Evolutionary conservation across 2,888 invertebrate species (phyloP).

Genomic region (Hedychridium roseum): DNA sequence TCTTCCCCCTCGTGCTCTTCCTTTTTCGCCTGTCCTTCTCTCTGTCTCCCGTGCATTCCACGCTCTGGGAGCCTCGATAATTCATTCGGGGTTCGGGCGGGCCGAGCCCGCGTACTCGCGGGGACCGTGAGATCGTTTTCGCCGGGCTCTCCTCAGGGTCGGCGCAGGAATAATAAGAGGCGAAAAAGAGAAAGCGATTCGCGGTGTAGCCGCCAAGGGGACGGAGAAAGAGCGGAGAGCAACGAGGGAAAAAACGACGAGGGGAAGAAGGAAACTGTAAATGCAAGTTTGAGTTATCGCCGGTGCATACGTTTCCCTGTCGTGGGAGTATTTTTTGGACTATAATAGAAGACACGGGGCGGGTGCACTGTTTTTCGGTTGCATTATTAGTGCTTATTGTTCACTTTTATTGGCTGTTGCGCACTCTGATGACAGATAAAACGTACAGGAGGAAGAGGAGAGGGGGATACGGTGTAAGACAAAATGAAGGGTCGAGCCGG

Average conservation of each 20-base stretch:
- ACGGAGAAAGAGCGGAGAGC: conserved; percentile 4
- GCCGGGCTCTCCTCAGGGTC: conserved; percentile 15
- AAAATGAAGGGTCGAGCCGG: too few relatives aligned
- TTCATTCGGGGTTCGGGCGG: conserved; percentile 35
- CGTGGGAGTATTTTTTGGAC: too few relatives aligned
- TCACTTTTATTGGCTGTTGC: too few relatives aligned
- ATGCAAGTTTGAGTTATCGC: too few relatives aligned
- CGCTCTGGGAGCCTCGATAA: conserved; percentile 37
- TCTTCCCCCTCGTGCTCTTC: neutral
- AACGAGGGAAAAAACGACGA: conserved; percentile 24
- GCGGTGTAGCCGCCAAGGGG: conserved; percentile 7
- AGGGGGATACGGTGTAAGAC: too few relatives aligned
- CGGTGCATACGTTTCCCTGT: too few relatives aligned
- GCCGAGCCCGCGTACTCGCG: conserved; percentile 11
- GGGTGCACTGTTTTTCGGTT: too few relatives aligned
- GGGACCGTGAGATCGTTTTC: conserved; percentile 45
- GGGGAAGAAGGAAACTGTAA: conserved; percentile 35
- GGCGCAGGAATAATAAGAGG: conserved; percentile 16
- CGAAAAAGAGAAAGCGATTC: conserved; percentile 14
- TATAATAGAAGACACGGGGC: too few relatives aligned
- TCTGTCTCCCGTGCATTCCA: conserved; percentile 13
- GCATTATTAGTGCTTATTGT: too few relatives aligned
- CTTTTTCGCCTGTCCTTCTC: neutral
- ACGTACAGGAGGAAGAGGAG: too few relatives aligned
- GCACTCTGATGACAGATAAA: too few relatives aligned